Evolutionary conservation across 2,797 vertebrate species (phyloP).

Genomic region (Coregonus sp.): DNA sequence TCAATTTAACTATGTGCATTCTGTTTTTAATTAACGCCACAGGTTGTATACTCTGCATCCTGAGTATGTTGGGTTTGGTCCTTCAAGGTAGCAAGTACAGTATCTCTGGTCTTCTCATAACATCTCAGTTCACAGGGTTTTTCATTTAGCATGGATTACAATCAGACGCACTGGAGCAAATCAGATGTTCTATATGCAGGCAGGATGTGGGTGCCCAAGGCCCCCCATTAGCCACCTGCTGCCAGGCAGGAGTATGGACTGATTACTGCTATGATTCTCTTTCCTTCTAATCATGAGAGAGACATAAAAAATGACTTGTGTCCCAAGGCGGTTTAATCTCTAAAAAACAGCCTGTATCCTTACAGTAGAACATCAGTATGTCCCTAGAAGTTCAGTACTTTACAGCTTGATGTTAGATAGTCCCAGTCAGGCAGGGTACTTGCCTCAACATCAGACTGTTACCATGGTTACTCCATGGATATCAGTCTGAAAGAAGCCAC

Average conservation of each 20-base stretch:
- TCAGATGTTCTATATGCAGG: slow-evolving; percentile 34
- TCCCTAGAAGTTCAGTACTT: too few relatives aligned
- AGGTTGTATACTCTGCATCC: too few relatives aligned
- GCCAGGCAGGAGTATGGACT: slow-evolving; percentile 31
- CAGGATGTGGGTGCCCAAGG: slow-evolving; percentile 22
- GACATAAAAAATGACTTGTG: slow-evolving; percentile 28
- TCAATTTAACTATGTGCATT: too few relatives aligned
- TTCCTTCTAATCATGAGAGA: slow-evolving; percentile 33
- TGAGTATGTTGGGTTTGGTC: too few relatives aligned
- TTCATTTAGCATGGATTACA: neutral
- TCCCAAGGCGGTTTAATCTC: slow-evolving; percentile 19
- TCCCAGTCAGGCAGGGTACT: too few relatives aligned
- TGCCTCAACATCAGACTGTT: too few relatives aligned
- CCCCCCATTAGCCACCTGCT: neutral
- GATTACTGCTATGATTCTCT: slow-evolving; percentile 27
- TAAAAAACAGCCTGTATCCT: slow-evolving; percentile 9
- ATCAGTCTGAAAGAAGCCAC: too few relatives aligned
- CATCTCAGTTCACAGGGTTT: neutral
- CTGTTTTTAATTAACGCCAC: too few relatives aligned
- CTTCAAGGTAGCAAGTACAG: neutral
- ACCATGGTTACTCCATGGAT: too few relatives aligned
- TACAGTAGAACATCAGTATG: too few relatives aligned
- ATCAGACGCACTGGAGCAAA: slow-evolving; percentile 25
- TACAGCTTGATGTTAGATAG: too few relatives aligned
- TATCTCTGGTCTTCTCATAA: neutral